phyloP scores from a whole-genome alignment of 2,797 vertebrate species.

The Hoplostethus mediterraneus region DNA sequence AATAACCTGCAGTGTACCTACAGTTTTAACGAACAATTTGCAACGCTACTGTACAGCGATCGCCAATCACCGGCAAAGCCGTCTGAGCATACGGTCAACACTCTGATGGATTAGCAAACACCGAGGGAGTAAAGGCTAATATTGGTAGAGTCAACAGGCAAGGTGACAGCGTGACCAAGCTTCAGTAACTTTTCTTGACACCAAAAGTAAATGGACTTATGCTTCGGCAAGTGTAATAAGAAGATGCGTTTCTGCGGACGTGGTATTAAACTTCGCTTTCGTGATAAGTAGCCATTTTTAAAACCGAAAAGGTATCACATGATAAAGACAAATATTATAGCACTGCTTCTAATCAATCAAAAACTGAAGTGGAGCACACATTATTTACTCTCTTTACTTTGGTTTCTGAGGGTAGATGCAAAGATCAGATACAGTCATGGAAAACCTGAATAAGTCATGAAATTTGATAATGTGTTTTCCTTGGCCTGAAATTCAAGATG shows the following conservation, averaged over 20 bases:
- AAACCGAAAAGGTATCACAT: not conserved
- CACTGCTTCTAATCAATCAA: not conserved
- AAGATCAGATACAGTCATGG: too few species aligned
- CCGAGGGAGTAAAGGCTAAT: conserved; percentile 64
- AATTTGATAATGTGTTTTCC: not conserved
- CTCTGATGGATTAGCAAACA: conserved; percentile 65
- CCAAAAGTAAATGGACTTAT: conserved; percentile 12
- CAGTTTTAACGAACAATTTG: not conserved
- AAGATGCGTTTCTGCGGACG: not conserved
- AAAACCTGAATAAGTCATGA: too few species aligned
- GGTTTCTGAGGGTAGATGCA: not conserved
- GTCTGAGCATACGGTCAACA: conserved; percentile 24
- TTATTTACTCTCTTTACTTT: not conserved
- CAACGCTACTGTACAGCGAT: not conserved
- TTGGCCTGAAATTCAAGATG: not conserved
- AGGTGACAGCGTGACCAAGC: conserved; percentile 38
- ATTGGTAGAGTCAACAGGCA: conserved; percentile 60
- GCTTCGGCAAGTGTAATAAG: conserved; percentile 5
- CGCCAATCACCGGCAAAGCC: conserved; percentile 16
- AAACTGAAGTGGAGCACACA: not conserved
- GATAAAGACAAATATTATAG: not conserved
- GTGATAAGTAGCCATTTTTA: not conserved
- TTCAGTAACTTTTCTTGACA: not conserved
- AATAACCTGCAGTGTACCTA: not conserved
- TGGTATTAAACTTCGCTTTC: not conserved